phyloP scores from a whole-genome alignment of 2,113 vertebrate genomes.

The Willisornis vidua region DNA sequence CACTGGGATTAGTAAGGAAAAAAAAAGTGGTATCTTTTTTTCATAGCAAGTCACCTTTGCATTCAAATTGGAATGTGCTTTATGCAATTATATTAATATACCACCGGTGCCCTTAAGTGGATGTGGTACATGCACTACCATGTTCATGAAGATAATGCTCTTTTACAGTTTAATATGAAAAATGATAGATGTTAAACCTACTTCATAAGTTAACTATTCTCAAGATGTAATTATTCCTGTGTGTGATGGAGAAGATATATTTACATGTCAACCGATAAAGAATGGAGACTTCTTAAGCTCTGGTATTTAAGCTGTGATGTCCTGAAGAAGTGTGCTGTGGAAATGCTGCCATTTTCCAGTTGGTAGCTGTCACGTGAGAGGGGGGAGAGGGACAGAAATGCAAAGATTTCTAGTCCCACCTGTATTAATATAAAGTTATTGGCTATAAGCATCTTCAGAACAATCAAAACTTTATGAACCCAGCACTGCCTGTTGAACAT shows the following conservation, averaged over 20 bases:
- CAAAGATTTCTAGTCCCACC: too few relatives aligned
- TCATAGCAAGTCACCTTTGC: not conserved
- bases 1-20: not conserved
- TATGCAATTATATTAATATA: not conserved
- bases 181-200: not conserved
- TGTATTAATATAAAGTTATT: too few relatives aligned
- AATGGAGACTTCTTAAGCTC: not conserved
- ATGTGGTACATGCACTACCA: not conserved
- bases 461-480: too few relatives aligned
- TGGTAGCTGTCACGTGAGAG: too few relatives aligned
- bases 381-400: too few relatives aligned
- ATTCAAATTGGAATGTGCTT: not conserved
- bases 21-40: not conserved
- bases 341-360: not conserved
- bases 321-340: not conserved
- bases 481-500: too few relatives aligned
- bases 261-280: not conserved
- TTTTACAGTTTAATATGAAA: not conserved
- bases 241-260: not conserved
- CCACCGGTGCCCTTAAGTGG: not conserved
- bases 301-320: not conserved
- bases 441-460: too few relatives aligned
- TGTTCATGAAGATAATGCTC: not conserved
- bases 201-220: not conserved
- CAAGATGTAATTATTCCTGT: not conserved